Evolutionary conservation across 92 coral and sea anemone species (phyloP).

Genomic region (Zoanthus sociatus): DNA sequence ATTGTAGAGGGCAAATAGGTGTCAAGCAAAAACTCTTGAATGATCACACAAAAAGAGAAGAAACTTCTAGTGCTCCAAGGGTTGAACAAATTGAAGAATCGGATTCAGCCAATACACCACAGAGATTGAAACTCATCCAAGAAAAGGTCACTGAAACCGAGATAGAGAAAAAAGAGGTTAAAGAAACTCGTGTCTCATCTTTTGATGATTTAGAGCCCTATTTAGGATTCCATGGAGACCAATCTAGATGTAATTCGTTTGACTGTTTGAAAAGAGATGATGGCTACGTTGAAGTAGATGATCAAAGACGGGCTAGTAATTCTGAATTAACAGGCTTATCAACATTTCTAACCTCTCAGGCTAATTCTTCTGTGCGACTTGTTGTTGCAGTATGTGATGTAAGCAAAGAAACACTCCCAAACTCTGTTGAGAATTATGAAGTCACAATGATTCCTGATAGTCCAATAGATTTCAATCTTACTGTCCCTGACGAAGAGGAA

Average conservation of each 20-base stretch:
- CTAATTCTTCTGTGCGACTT: neutral
- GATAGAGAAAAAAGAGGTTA: neutral
- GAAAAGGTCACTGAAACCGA: neutral
- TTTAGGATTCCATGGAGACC: neutral
- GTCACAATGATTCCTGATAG: constrained; percentile 41
- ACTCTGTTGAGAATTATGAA: neutral
- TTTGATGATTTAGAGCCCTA: neutral
- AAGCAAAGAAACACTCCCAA: neutral
- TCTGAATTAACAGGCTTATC: neutral
- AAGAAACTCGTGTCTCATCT: neutral
- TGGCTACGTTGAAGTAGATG: neutral
- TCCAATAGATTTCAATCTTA: constrained; percentile 3
- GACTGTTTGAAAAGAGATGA: neutral
- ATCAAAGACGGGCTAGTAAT: neutral
- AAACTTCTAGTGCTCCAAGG: neutral
- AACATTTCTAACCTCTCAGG: neutral
- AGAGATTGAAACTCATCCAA: neutral
- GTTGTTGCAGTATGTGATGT: neutral
- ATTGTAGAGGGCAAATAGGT: constrained; percentile 3
- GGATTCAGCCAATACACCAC: neutral
- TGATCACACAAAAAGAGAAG: neutral
- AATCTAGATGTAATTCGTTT: neutral
- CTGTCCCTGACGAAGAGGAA: constrained; percentile 5
- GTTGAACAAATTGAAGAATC: neutral
- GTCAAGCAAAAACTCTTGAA: neutral